Evolutionary conservation across 2,113 vertebrate species (phyloP).

Genomic region (Odocoileus virginianus): DNA sequence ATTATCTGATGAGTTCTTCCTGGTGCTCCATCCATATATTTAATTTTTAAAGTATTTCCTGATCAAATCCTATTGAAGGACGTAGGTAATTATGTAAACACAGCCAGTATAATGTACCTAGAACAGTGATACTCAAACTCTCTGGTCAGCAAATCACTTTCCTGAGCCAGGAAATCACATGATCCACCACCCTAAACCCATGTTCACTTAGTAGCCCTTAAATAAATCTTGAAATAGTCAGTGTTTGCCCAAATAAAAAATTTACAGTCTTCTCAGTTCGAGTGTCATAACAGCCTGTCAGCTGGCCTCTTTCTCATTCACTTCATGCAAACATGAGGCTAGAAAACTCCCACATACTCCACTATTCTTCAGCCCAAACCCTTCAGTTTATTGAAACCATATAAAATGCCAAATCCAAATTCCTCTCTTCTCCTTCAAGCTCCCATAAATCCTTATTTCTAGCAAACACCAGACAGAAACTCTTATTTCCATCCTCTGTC

Average conservation of each 20-base stretch:
- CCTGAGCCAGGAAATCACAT: neutral
- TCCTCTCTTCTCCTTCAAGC: neutral
- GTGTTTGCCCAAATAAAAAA: neutral
- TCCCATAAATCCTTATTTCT: neutral
- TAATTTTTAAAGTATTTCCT: neutral
- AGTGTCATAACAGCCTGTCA: neutral
- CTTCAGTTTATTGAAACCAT: neutral
- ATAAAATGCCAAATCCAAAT: neutral
- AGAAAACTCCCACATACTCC: neutral
- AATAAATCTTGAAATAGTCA: neutral
- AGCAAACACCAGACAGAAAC: neutral
- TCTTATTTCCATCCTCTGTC: neutral
- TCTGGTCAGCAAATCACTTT: neutral
- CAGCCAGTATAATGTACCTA: neutral
- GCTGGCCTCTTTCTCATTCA: neutral
- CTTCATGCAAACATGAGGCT: neutral
- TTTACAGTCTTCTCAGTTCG: neutral
- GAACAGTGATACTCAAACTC: neutral
- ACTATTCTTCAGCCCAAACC: neutral
- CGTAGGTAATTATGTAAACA: neutral
- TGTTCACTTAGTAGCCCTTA: neutral
- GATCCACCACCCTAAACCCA: neutral
- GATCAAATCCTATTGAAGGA: neutral
- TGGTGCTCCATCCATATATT: neutral
- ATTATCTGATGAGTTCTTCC: neutral